These are phyloP conservation scores for Euclidia mi DNA, from an alignment of 2,888 invertebrate genomes.

Conservation along the genomic window DNA sequence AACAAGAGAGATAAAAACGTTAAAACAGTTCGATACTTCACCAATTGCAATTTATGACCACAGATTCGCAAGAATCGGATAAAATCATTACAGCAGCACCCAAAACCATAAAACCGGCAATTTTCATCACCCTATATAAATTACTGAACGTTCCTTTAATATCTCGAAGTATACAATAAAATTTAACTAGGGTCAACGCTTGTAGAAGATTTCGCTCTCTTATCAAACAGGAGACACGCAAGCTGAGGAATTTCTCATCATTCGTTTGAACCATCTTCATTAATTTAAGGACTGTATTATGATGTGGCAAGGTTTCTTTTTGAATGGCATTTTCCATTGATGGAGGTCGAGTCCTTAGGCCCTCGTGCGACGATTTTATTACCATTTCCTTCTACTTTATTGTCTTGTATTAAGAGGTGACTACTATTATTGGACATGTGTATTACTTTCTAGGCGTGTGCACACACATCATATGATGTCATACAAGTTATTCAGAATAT, in stretches of 20 bases:
- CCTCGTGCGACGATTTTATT: constrained; percentile 25
- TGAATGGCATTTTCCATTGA: constrained; percentile 10
- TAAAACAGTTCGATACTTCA: not conserved
- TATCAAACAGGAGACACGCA: constrained; percentile 49
- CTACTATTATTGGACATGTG: not conserved
- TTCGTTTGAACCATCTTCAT: constrained; percentile 10
- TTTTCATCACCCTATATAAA: constrained; percentile 33
- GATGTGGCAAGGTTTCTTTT: constrained; percentile 25
- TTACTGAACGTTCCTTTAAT: constrained; percentile 27
- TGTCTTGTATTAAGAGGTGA: not conserved
- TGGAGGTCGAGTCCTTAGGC: constrained; percentile 12
- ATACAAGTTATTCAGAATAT: no score
- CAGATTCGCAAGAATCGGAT: not conserved
- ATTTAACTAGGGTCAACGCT: constrained; percentile 29
- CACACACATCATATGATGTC: no score
- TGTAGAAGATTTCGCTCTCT: constrained; percentile 35
- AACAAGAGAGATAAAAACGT: no score
- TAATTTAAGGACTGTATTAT: constrained; percentile 10
- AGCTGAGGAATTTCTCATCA: constrained; percentile 22
- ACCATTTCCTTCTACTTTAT: constrained; percentile 24
- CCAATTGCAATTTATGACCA: not conserved
- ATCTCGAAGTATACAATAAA: constrained; percentile 24
- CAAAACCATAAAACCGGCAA: constrained; percentile 18
- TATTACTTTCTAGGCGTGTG: no score
- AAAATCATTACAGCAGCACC: not conserved